phyloP scores from a whole-genome alignment of 2,888 invertebrate genomes.

The Cosmia trapezina region DNA sequence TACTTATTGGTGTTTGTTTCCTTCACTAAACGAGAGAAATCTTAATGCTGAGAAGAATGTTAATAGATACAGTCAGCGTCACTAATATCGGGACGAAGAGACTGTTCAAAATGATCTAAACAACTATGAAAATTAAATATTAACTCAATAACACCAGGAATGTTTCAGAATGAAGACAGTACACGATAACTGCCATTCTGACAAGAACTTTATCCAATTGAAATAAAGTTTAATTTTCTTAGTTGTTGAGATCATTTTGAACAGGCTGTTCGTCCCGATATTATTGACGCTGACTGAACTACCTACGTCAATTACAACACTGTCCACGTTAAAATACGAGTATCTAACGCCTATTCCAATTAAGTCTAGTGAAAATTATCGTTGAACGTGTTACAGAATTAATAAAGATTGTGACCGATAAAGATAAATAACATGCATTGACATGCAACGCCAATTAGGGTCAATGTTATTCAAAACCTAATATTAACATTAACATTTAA shows the following conservation, averaged over 20 bases:
- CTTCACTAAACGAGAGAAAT: not conserved
- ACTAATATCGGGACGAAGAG: too few species aligned
- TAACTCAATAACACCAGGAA: too few species aligned
- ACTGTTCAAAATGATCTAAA: too few species aligned
- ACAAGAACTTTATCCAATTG: too few species aligned
- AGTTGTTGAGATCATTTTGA: too few species aligned
- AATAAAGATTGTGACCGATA: slow-evolving; percentile 56
- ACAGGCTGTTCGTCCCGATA: too few species aligned
- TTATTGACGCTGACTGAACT: too few species aligned
- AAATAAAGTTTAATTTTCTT: too few species aligned
- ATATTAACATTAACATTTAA: slow-evolving; percentile 49
- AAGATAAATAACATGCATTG: slow-evolving; percentile 23
- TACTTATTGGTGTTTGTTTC: slow-evolving; percentile 22
- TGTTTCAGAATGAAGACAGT: too few species aligned
- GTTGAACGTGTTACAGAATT: slow-evolving; percentile 41
- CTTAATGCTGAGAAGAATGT: slow-evolving; percentile 3
- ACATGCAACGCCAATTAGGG: slow-evolving; percentile 42
- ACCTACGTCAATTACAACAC: slow-evolving; percentile 2
- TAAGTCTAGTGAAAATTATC: slow-evolving; percentile 25
- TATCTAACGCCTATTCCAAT: slow-evolving; percentile 16
- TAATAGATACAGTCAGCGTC: too few species aligned
- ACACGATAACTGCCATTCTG: too few species aligned
- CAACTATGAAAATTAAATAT: too few species aligned
- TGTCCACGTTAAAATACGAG: not conserved
- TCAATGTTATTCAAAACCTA: slow-evolving; percentile 34